These are phyloP conservation scores for Aquatica leii DNA, from an alignment of 2,888 invertebrate genomes.

Conservation along the genomic window DNA sequence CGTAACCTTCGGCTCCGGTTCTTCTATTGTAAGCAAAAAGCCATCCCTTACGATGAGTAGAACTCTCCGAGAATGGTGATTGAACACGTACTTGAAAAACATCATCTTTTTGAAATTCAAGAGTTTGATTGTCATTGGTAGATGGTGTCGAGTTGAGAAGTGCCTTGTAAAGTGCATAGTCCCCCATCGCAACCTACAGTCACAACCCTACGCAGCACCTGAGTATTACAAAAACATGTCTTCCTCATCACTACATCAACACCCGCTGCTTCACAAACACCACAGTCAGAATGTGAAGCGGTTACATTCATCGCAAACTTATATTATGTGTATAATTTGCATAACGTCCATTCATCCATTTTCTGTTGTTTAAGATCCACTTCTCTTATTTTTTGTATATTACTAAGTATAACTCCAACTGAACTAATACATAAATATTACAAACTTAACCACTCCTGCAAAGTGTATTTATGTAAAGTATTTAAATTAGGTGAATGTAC, in stretches of 20 bases:
- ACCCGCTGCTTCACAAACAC: conserved; percentile 29
- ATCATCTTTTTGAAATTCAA: conserved; percentile 59
- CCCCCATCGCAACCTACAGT: conserved; percentile 54
- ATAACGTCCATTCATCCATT: conserved; percentile 34
- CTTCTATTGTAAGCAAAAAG: conserved; percentile 59
- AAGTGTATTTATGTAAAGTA: not conserved
- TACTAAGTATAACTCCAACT: not conserved
- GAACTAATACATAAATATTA: conserved; percentile 23
- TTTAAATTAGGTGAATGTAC: not conserved
- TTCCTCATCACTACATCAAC: conserved; percentile 29
- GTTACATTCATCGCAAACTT: conserved; percentile 23
- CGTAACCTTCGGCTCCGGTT: conserved; percentile 58
- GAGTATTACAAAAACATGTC: conserved; percentile 24
- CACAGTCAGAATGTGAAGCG: conserved; percentile 24
- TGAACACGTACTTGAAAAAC: conserved; percentile 58
- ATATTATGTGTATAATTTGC: not conserved
- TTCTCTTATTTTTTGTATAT: not conserved
- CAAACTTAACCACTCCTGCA: conserved; percentile 35
- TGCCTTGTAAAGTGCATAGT: conserved; percentile 59
- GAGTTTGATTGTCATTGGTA: conserved; percentile 50
- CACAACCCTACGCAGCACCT: conserved; percentile 32
- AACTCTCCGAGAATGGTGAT: conserved; percentile 50
- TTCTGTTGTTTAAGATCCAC: conserved; percentile 11
- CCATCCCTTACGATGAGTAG: conserved; percentile 56
- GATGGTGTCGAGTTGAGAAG: conserved; percentile 55